Base-by-base conservation (phyloP, 1,140 invertebrate genomes). In the Belonocnema kinseyi region DNA sequence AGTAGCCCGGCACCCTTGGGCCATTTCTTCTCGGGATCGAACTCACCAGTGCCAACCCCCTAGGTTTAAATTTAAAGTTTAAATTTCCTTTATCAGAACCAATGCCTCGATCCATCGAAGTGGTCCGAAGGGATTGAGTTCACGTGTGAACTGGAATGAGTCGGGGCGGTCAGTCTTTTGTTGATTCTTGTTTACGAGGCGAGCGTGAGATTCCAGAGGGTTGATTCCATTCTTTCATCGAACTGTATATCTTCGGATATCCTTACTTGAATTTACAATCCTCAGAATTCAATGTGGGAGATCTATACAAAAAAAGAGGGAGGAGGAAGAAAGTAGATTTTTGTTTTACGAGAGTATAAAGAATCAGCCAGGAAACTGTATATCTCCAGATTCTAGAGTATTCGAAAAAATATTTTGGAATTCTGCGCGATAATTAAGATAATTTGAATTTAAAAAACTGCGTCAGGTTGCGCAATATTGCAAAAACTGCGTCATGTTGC, bases 21-120 rank as follows among this genome's bases (percentile, higher is more conserved):
- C 73, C 73, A 71, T 79, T 77, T 76, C 61, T 50, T 58, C 66
- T 71, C 74, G 75, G 74, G 76, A 77, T 81, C 66, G 78, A 75
- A 71, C 75, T 72, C 75, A 73, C 66, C 76, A 84, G 85, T 74
- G 74, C 66, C 76, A 84, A 85, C 78, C 80, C 84, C 83, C 83
- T 81, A 76, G 58, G 83, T 77, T 81, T 79, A 81, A 86, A 87
- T 90, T 88, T 88, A 91, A 91, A 91, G 84, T 91, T 90, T 85
- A 89, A 90, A 89, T 89, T 88, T 85, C 80, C 86, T 91, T 90
- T 91, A 91, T 91, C 89, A 89, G 79, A 82, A 73, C 83, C 80
- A 84, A 81, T 78, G 75, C 79, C 81, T 86, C 82, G 85, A 86
- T 89, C 85, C 83, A 76, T 77, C 74, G 72, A 82, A 87, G 88